Conservation (phyloP, 2,888 invertebrate species). For the Tanytarsus gracilentus region DNA sequence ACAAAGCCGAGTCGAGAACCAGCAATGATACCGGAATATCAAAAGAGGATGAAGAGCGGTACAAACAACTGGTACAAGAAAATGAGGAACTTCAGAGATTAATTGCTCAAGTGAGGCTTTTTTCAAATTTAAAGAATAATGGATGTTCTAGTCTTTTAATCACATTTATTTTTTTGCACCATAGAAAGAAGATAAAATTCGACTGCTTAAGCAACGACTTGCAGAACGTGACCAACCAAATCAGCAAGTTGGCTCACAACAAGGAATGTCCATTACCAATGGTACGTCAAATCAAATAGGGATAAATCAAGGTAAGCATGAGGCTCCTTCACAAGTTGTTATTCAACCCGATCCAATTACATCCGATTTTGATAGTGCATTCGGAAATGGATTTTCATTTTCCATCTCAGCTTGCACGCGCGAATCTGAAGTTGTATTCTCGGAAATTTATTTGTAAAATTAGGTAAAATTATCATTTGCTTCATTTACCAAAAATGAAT, state of each 20-base stretch:
- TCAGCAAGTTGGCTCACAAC: conserved; percentile 35
- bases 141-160: conserved; percentile 16
- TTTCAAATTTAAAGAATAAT: not conserved
- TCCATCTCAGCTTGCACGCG: conserved; percentile 65
- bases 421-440: conserved; percentile 79
- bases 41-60: conserved; percentile 90
- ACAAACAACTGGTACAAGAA: conserved; percentile 83
- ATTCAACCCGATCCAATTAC: conserved; percentile 64
- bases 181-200: conserved; percentile 85
- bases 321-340: conserved; percentile 50
- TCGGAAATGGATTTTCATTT: conserved; percentile 46
- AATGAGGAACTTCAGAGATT: conserved; percentile 94
- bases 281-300: conserved; percentile 46
- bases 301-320: conserved; percentile 52
- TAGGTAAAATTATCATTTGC: too few species aligned
- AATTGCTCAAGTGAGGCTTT: conserved; percentile 71
- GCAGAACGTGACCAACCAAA: conserved; percentile 64
- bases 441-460: conserved; percentile 71
- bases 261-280: conserved; percentile 33
- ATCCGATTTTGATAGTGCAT: conserved; percentile 52
- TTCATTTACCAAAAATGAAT: too few species aligned
- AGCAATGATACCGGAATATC: conserved; percentile 72
- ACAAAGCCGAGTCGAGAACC: conserved; percentile 79
- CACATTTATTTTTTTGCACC: conserved; percentile 26
- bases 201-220: conserved; percentile 67